These are phyloP conservation scores for Hoplostethus mediterraneus DNA, from an alignment of 2,797 vertebrate genomes.

Conservation along the genomic window DNA sequence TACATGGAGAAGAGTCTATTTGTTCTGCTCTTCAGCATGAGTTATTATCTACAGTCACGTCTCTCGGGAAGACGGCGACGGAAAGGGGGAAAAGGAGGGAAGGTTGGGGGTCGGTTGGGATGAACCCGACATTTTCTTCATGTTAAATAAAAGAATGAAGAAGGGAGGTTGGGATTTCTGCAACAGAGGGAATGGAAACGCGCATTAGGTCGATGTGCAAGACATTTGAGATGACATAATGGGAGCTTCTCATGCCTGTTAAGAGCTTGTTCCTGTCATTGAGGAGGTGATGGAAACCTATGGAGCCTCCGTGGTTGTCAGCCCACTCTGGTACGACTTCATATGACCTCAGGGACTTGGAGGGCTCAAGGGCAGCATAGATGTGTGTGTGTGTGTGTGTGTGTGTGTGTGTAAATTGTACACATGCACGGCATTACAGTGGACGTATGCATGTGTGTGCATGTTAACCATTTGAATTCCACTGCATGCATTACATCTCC, in stretches of 20 bases:
- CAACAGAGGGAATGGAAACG: slow-evolving; percentile 4
- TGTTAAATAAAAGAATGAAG: slow-evolving; percentile 53
- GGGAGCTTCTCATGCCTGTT: slow-evolving; percentile 17
- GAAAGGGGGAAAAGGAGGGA: background rate
- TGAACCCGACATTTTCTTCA: slow-evolving; percentile 6
- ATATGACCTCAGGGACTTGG: background rate
- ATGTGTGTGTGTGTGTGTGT: background rate
- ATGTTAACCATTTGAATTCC: background rate
- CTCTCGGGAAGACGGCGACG: background rate
- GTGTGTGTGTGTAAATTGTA: slow-evolving; percentile 2
- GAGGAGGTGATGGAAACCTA: slow-evolving; percentile 12
- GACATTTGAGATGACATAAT: slow-evolving; percentile 32
- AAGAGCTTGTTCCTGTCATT: slow-evolving; percentile 50
- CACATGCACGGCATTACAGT: background rate
- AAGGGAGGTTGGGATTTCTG: background rate
- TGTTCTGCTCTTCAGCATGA: slow-evolving; percentile 9
- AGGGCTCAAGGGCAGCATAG: background rate
- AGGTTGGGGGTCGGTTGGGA: background rate
- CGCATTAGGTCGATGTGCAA: slow-evolving; percentile 28
- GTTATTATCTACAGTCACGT: background rate
- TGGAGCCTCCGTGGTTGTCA: background rate
- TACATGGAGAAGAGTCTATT: background rate
- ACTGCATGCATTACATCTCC: background rate
- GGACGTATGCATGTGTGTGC: background rate
- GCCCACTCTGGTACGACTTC: background rate